Percentiles rank a stretch among this genome's conserved stretches.
These are phyloP conservation scores for Popillia japonica DNA, from an alignment of 1,140 invertebrate species.

Conservation along the genomic window DNA sequence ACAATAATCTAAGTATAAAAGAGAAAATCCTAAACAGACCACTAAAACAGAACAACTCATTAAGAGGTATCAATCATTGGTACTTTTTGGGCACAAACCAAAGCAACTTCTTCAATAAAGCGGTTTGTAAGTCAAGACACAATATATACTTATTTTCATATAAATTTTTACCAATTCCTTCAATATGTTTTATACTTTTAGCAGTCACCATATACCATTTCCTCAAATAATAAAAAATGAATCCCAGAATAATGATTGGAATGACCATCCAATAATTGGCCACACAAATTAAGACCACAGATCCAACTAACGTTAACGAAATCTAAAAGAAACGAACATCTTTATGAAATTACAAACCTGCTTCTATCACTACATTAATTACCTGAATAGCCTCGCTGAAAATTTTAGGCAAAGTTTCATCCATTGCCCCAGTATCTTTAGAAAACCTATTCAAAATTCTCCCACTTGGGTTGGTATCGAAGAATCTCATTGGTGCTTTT, in stretches of 20 bases:
- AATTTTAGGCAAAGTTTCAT: slow-evolving; percentile 24
- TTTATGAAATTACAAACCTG: not conserved
- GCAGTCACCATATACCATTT: slow-evolving; percentile 69
- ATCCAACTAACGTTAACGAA: slow-evolving; percentile 69
- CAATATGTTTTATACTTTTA: slow-evolving; percentile 65
- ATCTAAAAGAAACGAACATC: slow-evolving; percentile 58
- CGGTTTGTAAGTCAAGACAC: not conserved
- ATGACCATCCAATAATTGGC: slow-evolving; percentile 78
- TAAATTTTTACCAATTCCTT: slow-evolving; percentile 59
- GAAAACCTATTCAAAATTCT: slow-evolving; percentile 71
- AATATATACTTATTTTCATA: not conserved
- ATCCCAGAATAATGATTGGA: slow-evolving; percentile 72
- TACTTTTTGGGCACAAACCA: too few relatives aligned
- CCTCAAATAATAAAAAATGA: slow-evolving; percentile 71
- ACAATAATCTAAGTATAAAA: too few relatives aligned
- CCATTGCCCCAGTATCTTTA: slow-evolving; percentile 26
- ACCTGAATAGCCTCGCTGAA: slow-evolving; percentile 71
- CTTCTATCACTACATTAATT: not conserved
- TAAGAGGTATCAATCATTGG: too few relatives aligned
- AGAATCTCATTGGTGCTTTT: slow-evolving; percentile 75
- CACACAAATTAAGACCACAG: slow-evolving; percentile 68
- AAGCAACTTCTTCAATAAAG: too few relatives aligned
- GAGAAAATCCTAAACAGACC: too few relatives aligned
- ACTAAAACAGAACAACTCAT: too few relatives aligned
- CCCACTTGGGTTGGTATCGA: slow-evolving; percentile 78